Evolutionary conservation across 2,797 vertebrate species (phyloP).

Genomic region (Amniataba percoides): DNA sequence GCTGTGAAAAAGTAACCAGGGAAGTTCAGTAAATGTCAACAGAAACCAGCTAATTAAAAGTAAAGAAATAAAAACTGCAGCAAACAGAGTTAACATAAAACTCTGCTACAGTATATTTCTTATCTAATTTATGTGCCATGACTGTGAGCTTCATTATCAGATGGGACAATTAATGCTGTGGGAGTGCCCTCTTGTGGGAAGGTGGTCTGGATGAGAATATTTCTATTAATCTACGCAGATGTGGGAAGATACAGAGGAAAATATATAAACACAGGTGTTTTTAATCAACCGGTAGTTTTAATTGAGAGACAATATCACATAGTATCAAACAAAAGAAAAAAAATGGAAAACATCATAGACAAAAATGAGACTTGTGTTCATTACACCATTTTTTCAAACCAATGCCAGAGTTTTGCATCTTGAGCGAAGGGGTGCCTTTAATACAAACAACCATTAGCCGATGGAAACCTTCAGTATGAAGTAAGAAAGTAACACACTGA

Average conservation of each 20-base stretch:
- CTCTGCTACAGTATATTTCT: background rate
- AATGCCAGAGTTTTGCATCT: constrained; percentile 43
- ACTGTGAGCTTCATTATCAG: background rate
- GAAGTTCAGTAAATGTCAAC: background rate
- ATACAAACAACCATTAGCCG: constrained; percentile 44
- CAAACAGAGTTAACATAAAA: background rate
- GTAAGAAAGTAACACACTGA: constrained; percentile 53
- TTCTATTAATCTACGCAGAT: background rate
- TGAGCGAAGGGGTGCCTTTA: constrained; percentile 17
- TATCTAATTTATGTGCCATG: background rate
- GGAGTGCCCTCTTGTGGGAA: constrained; percentile 21
- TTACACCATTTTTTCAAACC: constrained; percentile 36
- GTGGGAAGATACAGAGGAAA: background rate
- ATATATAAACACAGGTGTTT: background rate
- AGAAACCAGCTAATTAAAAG: no score
- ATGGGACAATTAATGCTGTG: background rate
- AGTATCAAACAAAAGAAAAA: constrained; percentile 84
- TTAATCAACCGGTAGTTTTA: constrained; percentile 15
- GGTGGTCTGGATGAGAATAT: background rate
- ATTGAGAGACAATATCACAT: constrained; percentile 88
- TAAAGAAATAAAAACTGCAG: background rate
- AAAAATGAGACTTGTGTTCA: constrained; percentile 54
- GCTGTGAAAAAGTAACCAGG: rapidly evolving
- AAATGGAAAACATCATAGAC: constrained; percentile 50
- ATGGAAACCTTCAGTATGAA: constrained; percentile 64